These are phyloP conservation scores for Mustela lutreola DNA, from an alignment of 2,113 vertebrate genomes.

Conservation along the genomic window DNA sequence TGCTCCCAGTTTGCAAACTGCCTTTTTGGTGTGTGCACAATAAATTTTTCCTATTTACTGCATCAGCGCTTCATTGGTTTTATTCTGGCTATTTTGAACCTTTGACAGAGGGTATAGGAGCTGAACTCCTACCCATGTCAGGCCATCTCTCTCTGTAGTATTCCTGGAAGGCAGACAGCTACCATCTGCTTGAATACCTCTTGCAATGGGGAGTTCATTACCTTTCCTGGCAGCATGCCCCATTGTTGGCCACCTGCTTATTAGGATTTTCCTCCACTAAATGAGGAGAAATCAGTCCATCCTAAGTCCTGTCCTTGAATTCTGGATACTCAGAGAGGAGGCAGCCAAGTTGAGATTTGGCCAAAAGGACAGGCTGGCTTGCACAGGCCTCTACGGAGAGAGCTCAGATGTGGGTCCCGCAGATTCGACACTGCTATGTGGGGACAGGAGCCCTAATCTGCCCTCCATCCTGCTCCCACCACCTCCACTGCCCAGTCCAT, in stretches of 20 bases:
- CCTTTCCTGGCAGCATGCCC: background rate
- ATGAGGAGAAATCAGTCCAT: slow-evolving; percentile 1
- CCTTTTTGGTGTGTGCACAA: background rate
- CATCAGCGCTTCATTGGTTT: background rate
- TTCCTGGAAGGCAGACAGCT: background rate
- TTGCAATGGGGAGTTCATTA: background rate
- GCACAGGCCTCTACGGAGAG: background rate
- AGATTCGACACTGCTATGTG: background rate
- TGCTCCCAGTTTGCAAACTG: background rate
- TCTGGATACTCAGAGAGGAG: background rate
- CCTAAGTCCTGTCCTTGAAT: background rate
- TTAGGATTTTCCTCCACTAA: background rate
- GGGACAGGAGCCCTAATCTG: background rate
- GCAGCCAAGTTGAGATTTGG: background rate
- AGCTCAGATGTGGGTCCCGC: background rate
- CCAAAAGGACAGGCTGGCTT: background rate
- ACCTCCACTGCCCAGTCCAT: background rate
- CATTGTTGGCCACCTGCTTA: background rate
- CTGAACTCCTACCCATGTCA: background rate
- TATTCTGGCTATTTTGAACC: background rate
- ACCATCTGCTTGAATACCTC: slow-evolving; percentile 34
- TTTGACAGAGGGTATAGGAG: background rate
- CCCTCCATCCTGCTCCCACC: background rate
- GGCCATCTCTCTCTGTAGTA: background rate
- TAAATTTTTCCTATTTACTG: background rate